A percentile compares a stretch with the other conserved stretches of the same genome.
These are phyloP conservation scores for Glandiceps talaboti DNA, from an alignment of 53 echinoderm and acorn worm genomes.

Conservation along the genomic window DNA sequence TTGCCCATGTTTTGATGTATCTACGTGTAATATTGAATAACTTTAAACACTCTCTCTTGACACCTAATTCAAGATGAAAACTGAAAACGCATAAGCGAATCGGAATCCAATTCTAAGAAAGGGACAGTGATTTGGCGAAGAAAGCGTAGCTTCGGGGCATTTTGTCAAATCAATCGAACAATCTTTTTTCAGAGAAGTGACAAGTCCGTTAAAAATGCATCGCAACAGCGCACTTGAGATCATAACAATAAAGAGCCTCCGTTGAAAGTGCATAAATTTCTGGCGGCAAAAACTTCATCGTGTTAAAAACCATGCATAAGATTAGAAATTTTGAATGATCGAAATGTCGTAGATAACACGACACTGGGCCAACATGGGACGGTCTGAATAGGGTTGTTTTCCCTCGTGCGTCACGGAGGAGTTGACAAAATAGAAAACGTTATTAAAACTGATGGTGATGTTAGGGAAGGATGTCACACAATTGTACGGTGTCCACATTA, in stretches of 20 bases:
- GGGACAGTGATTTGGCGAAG: background rate
- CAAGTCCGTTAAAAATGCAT: background rate
- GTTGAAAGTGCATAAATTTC: background rate
- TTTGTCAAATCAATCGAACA: background rate
- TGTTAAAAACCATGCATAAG: background rate
- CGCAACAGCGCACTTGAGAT: background rate
- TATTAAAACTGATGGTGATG: background rate
- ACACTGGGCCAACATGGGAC: background rate
- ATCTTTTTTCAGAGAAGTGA: background rate
- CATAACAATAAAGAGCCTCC: background rate
- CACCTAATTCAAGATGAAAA: too few species aligned
- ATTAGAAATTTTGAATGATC: background rate
- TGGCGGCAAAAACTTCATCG: background rate
- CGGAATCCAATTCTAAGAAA: background rate
- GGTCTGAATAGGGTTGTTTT: background rate
- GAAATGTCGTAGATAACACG: background rate
- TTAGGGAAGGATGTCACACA: background rate
- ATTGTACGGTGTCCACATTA: background rate
- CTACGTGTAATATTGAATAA: too few species aligned
- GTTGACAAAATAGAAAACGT: background rate
- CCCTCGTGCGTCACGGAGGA: background rate
- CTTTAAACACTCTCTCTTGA: too few species aligned
- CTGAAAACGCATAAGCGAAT: background rate
- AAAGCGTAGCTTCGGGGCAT: background rate
- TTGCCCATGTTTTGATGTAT: too few species aligned